phyloP scores from a whole-genome alignment of 2,113 vertebrate genomes.

The Hydropotes inermis region DNA sequence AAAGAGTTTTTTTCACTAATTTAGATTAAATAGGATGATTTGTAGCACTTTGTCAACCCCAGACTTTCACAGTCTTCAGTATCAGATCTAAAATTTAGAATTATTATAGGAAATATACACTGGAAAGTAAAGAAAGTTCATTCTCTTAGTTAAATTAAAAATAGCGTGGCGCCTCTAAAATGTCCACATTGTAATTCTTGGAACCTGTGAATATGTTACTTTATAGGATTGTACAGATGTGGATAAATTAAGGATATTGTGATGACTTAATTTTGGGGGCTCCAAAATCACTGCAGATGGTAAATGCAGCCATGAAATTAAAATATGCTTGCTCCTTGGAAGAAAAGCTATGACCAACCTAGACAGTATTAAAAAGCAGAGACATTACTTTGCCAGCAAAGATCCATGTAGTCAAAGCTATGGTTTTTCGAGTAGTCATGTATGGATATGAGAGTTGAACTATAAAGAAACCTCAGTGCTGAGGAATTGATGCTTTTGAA shows the following conservation, averaged over 20 bases:
- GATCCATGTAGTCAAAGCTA: background rate
- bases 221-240: background rate
- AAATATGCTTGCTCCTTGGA: background rate
- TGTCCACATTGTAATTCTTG: background rate
- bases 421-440: background rate
- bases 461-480: background rate
- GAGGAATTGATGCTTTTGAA: background rate
- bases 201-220: background rate
- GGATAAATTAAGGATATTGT: background rate
- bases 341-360: background rate
- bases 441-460: background rate
- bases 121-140: background rate
- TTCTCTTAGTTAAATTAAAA: background rate
- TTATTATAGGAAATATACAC: fast-evolving
- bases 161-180: background rate
- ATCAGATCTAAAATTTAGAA: background rate
- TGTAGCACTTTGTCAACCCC: background rate
- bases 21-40: background rate
- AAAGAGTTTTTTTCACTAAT: background rate
- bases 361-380: background rate
- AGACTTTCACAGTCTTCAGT: background rate
- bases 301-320: background rate
- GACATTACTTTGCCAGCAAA: background rate
- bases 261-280: background rate
- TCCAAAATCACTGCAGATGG: background rate